Evolutionary conservation across 2,113 vertebrate species (phyloP).

Genomic region (Pogonocichla stellata): DNA sequence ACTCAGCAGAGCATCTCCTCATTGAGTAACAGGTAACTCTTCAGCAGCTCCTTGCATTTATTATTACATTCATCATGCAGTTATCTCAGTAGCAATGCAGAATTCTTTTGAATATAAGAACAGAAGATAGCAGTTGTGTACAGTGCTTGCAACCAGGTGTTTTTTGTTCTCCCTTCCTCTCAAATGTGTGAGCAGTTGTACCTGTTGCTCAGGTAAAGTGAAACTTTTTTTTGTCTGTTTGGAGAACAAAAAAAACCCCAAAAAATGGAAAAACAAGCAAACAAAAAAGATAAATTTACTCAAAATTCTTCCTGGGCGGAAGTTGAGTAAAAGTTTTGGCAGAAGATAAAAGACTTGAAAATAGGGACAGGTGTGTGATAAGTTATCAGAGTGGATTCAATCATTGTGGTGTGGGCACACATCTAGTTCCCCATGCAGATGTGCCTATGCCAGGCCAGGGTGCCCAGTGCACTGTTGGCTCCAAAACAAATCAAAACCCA

Average conservation of each 20-base stretch:
- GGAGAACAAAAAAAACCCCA: no score
- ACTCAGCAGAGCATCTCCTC: not conserved
- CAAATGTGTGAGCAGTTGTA: not conserved
- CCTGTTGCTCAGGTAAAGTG: not conserved
- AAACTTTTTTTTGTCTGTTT: not conserved
- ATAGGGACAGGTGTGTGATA: not conserved
- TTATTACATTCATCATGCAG: not conserved
- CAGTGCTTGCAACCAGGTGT: not conserved
- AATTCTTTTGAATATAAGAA: not conserved
- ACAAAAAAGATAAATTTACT: accelerated
- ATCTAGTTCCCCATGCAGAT: no score
- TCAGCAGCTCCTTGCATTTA: not conserved
- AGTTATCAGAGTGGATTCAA: not conserved
- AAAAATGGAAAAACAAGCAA: no score
- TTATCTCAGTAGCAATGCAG: not conserved
- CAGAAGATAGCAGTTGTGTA: accelerated
- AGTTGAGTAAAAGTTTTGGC: not conserved
- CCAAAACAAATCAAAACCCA: no score
- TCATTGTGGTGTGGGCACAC: not conserved
- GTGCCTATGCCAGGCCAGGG: no score
- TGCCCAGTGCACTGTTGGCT: no score
- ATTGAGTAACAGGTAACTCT: not conserved
- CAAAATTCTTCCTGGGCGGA: not conserved
- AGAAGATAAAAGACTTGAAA: not conserved
- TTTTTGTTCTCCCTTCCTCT: not conserved